Evolutionary conservation across 30 jellyfish, hydroid and myxozoan genomes (phyloP).

Genomic region (Aurelia aurita): DNA sequence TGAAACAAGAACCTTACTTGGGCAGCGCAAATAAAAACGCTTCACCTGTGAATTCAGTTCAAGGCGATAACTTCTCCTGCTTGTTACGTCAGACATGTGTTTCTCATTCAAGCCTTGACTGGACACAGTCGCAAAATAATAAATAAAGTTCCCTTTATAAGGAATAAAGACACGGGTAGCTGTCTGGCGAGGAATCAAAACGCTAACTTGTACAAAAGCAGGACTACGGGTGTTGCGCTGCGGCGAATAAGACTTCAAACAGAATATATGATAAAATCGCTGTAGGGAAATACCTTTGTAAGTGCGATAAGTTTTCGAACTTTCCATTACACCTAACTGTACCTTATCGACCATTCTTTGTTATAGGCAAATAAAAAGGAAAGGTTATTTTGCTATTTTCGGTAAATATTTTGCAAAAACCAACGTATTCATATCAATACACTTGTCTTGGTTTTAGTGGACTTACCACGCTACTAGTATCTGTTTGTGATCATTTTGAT

Average conservation of each 20-base stretch:
- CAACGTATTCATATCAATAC: neutral
- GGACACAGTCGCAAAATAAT: too few species aligned
- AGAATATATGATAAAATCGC: slow-evolving; percentile 4
- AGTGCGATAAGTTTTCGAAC: neutral
- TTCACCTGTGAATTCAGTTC: too few species aligned
- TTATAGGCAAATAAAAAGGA: neutral
- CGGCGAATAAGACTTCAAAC: slow-evolving; percentile 35
- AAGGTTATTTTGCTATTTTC: neutral
- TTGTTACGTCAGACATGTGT: too few species aligned
- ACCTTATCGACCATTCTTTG: neutral
- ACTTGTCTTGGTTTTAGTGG: neutral
- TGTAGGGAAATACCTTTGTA: neutral
- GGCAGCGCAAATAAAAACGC: too few species aligned
- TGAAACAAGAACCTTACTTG: too few species aligned
- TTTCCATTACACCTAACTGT: neutral
- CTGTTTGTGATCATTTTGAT: too few species aligned
- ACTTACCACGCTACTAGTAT: too few species aligned
- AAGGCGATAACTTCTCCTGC: too few species aligned
- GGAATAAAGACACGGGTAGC: neutral
- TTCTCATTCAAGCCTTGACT: too few species aligned
- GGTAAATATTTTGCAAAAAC: neutral
- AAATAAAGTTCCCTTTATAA: too few species aligned
- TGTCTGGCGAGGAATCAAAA: neutral
- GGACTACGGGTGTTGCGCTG: slow-evolving; percentile 4
- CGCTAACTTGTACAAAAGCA: neutral